Evolutionary conservation across 2,888 invertebrate genomes (phyloP).

Genomic region (Caradrina kadenii): DNA sequence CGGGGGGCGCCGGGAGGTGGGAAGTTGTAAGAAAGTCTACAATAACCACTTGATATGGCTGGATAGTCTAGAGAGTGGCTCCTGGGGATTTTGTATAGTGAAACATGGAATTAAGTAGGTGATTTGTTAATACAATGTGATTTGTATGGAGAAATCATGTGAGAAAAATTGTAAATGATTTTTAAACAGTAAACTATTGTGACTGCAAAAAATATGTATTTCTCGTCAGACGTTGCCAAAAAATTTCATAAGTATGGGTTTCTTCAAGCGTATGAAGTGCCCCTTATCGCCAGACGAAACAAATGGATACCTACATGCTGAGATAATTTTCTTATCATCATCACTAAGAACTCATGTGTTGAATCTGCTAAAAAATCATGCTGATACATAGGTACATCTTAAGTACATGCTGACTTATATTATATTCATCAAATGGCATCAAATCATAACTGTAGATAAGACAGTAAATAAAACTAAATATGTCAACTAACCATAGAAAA

Average conservation of each 20-base stretch:
- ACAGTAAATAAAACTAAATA: neutral
- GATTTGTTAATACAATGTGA: constrained; percentile 12
- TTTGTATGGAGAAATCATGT: constrained; percentile 1
- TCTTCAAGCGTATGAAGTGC: neutral
- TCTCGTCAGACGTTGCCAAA: neutral
- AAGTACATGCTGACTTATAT: neutral
- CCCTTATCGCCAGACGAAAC: constrained; percentile 24
- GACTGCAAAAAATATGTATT: too few relatives aligned
- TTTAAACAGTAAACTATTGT: neutral
- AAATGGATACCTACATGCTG: neutral
- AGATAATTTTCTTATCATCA: constrained; percentile 2
- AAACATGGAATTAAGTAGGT: constrained; percentile 14
- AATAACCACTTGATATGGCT: constrained; percentile 36
- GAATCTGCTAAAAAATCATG: constrained; percentile 1
- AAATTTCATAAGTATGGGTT: neutral
- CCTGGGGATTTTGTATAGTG: constrained; percentile 30
- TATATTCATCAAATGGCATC: neutral
- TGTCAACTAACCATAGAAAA: neutral
- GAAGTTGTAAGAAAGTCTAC: constrained; percentile 40
- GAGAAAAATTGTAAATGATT: neutral
- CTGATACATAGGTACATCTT: neutral
- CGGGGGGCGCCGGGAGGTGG: constrained; percentile 38
- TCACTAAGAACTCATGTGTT: neutral
- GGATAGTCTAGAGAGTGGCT: constrained; percentile 52
- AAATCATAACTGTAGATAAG: neutral